phyloP scores from a whole-genome alignment of 2,113 vertebrate species.

The Rhagologus leucostigma region DNA sequence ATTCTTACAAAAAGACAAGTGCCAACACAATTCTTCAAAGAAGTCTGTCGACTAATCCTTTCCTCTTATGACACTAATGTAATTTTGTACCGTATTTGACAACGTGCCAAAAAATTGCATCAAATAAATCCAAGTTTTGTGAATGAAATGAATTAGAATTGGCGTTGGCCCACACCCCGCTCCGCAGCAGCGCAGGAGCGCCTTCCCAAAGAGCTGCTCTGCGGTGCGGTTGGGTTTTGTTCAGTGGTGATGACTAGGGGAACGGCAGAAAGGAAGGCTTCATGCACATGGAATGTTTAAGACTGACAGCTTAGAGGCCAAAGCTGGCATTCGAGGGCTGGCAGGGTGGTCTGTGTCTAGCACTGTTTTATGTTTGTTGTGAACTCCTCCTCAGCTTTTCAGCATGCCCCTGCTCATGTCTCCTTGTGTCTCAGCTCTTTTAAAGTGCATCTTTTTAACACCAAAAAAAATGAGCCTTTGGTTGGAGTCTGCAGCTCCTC shows the following conservation, averaged over 20 bases:
- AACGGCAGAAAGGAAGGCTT: background rate
- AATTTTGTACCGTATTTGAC: constrained; percentile 35
- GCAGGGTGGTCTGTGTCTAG: background rate
- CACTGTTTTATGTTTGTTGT: background rate
- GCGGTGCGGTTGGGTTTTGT: background rate
- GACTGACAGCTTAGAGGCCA: background rate
- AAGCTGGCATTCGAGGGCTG: background rate
- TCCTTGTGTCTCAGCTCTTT: background rate
- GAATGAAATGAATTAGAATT: constrained; percentile 50
- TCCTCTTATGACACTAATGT: constrained; percentile 39
- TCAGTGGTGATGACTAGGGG: background rate
- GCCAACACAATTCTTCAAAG: constrained; percentile 48
- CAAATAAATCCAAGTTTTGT: constrained; percentile 44
- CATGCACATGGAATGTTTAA: background rate
- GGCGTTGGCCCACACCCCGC: background rate
- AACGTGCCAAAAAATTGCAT: constrained; percentile 11
- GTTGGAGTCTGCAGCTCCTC: background rate
- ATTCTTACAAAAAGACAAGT: constrained; percentile 29
- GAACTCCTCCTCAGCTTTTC: background rate
- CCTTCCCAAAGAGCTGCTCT: background rate
- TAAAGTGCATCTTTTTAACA: background rate
- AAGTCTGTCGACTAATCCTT: constrained; percentile 23
- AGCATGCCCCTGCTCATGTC: background rate
- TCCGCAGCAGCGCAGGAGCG: accelerated
- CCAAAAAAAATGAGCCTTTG: background rate